Base-by-base conservation (phyloP, 2,797 vertebrate species). In the Rhinogobio ventralis region DNA sequence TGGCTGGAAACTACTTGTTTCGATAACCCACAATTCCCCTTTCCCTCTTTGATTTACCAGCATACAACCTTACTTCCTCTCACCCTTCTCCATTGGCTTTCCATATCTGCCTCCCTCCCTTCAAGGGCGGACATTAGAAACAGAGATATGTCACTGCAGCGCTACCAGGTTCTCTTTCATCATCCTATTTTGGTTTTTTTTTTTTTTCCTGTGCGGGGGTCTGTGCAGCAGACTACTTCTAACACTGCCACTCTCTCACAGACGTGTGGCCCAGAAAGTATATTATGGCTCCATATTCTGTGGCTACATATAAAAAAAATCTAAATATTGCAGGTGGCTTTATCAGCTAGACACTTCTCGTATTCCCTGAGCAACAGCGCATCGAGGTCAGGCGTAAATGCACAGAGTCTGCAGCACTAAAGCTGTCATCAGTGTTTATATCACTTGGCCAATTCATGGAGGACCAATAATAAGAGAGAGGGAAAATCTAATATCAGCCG, bases 1-100 rank as follows among this genome's bases (percentile, higher is more conserved):
- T 90, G 66, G 90, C 89, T 91, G 91, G 89, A 92, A 93, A 94
- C 91, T 93, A 93, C 93, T 93, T 93, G 93, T 94, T 95, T 94
- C 93, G 91, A 92, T 95, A 93, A 93, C 92, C 89, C 89, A 91
- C 92, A 91, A 77, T 78, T 83, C 62, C 51, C 86, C 86, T 74
- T 85, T 64, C 78, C 83, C 71, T 67, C 76, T 91, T 91, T 94
- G 92, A 94, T 94, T 94, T 95, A 95, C 89, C 87, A 90, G 82
- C 86, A n/a, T 62, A 81, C 45, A 81, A 74, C 51, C 69, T 83
- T 82, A 80, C 36, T 72, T 68, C 49, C 57, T 84, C 53, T 33
- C 33, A 64, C 30, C 68, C 45, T 68, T 75, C 76, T 82, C 72
- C 39, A 13, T 77, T 74, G 57, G n/a, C 68, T 74, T 23, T 36